Evolutionary conservation across 2,113 vertebrate species (phyloP).

Genomic region (Tachycineta bicolor): DNA sequence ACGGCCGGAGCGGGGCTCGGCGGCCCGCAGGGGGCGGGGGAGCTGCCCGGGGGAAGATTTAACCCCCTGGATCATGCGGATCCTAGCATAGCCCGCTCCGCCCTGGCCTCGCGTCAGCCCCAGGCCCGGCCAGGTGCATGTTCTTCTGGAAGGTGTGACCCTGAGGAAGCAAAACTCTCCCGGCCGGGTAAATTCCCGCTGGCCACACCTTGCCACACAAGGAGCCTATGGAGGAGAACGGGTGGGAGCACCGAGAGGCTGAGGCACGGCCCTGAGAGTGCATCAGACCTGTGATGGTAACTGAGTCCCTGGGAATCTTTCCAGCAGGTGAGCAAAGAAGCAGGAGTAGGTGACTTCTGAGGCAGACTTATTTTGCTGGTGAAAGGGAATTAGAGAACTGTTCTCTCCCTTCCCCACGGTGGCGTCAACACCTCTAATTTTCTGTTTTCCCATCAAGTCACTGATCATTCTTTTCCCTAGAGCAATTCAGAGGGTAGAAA

Average conservation of each 20-base stretch:
- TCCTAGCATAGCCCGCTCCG: fast-evolving
- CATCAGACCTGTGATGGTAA: neutral
- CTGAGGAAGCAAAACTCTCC: neutral
- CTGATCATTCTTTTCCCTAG: slow-evolving; percentile 20
- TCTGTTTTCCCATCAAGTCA: neutral
- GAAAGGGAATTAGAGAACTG: neutral
- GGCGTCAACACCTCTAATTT: slow-evolving; percentile 12
- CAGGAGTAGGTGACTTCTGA: neutral
- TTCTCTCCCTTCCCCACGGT: neutral
- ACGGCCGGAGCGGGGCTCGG: too few relatives aligned
- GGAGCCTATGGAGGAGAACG: neutral
- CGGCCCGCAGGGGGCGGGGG: fast-evolving
- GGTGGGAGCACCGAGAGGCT: fast-evolving
- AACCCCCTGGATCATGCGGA: neutral
- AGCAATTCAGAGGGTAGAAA: neutral
- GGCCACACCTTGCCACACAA: fast-evolving
- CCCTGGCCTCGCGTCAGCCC: neutral
- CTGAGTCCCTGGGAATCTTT: neutral
- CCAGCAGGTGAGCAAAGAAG: neutral
- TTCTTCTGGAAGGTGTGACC: neutral
- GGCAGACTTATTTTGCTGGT: neutral
- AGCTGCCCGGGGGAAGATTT: too few relatives aligned
- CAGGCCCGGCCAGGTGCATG: neutral
- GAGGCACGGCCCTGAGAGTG: neutral
- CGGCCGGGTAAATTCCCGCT: neutral